These are phyloP conservation scores for Chymomyza caudatula DNA, from an alignment of 2,888 invertebrate species.

Conservation along the genomic window DNA sequence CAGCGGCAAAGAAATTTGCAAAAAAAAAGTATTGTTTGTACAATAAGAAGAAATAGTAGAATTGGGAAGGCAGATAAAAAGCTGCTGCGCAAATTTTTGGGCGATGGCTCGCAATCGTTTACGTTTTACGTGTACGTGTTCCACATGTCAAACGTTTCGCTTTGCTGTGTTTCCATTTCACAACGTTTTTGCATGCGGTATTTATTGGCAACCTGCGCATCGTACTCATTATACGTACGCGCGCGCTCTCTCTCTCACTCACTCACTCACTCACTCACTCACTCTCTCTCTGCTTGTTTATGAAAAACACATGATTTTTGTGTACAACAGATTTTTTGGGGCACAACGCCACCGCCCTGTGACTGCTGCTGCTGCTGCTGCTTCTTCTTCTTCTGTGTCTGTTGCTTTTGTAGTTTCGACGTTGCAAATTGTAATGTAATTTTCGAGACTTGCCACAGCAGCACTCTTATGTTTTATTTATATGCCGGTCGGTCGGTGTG, in stretches of 20 bases:
- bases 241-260: neutral
- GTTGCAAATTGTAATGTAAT: neutral
- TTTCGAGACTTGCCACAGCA: neutral
- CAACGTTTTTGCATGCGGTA: constrained; percentile 48
- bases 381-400: neutral
- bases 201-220: constrained; percentile 56
- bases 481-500: neutral
- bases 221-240: constrained; percentile 1
- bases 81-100: constrained; percentile 73
- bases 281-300: constrained; percentile 43
- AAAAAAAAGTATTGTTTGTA: constrained; percentile 6
- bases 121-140: constrained; percentile 12
- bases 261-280: neutral
- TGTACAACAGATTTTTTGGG: constrained; percentile 35
- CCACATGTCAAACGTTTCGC: constrained; percentile 39
- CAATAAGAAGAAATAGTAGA: constrained; percentile 10
- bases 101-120: constrained; percentile 48
- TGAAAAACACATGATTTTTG: constrained; percentile 71
- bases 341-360: constrained; percentile 9
- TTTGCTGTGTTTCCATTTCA: constrained; percentile 38
- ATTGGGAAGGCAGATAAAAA: constrained; percentile 43
- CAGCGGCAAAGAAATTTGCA: constrained; percentile 27
- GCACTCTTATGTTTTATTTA: neutral
- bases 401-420: constrained; percentile 3
- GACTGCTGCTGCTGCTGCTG: constrained; percentile 6